These are phyloP conservation scores for Ceryle rudis DNA, from an alignment of 2,797 vertebrate genomes.

Conservation along the genomic window DNA sequence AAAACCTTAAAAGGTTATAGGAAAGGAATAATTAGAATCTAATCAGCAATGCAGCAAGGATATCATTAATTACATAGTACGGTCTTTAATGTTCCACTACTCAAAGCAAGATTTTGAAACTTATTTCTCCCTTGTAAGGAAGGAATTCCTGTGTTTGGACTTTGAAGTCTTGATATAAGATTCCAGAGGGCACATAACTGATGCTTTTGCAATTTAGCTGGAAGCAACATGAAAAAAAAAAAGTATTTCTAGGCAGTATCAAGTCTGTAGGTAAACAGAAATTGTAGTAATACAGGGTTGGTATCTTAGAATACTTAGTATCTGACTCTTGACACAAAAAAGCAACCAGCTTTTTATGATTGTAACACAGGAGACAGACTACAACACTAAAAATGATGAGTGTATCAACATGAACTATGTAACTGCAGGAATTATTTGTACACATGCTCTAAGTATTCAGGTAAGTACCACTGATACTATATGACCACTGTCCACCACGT, in stretches of 20 bases:
- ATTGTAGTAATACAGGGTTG: neutral
- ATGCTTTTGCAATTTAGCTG: neutral
- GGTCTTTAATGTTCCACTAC: neutral
- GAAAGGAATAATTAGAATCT: neutral
- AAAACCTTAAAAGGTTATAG: neutral
- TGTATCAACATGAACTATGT: neutral
- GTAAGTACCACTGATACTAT: neutral
- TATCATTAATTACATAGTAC: neutral
- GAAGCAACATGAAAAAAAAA: neutral
- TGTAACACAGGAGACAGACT: neutral
- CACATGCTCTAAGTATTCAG: neutral
- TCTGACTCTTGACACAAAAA: neutral
- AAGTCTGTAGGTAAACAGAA: neutral
- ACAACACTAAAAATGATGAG: neutral
- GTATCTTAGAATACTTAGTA: neutral
- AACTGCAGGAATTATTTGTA: neutral
- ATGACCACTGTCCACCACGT: neutral
- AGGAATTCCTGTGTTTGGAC: neutral
- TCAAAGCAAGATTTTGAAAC: neutral
- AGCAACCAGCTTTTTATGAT: neutral
- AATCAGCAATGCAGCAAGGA: neutral
- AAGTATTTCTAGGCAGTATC: neutral
- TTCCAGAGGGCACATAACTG: neutral
- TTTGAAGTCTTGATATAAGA: neutral
- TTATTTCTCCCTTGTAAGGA: neutral